Conservation (phyloP, 2,113 vertebrate species). For the Numida meleagris region DNA sequence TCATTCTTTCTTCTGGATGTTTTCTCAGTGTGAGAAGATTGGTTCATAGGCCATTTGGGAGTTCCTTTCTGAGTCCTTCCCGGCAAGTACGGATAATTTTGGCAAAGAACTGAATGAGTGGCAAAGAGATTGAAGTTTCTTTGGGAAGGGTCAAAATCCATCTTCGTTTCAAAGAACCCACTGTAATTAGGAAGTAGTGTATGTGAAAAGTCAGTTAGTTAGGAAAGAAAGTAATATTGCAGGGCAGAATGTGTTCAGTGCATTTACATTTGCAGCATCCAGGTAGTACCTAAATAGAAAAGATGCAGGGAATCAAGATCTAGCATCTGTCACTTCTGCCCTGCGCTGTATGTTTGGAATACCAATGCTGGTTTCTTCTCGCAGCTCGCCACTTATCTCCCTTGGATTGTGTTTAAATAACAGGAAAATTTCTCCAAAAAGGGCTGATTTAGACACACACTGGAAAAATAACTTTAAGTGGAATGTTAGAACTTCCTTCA, state of each 20-base stretch:
- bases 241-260: background rate
- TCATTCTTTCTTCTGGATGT: background rate
- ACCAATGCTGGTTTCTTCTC: background rate
- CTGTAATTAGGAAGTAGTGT: background rate
- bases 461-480: background rate
- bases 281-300: background rate
- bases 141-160: background rate
- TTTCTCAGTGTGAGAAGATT: background rate
- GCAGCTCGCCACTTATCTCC: background rate
- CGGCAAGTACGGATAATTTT: background rate
- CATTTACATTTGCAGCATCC: background rate
- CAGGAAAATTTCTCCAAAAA: background rate
- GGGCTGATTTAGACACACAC: background rate
- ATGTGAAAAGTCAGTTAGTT: no score
- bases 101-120: background rate
- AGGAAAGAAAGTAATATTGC: background rate
- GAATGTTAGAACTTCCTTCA: background rate
- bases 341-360: background rate
- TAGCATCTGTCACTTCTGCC: background rate
- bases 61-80: background rate
- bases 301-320: background rate
- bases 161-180: background rate
- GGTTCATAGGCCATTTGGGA: background rate
- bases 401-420: background rate
- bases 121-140: background rate